Evolutionary conservation across 2,113 vertebrate genomes (phyloP).

Genomic region (Glaucomys volans): DNA sequence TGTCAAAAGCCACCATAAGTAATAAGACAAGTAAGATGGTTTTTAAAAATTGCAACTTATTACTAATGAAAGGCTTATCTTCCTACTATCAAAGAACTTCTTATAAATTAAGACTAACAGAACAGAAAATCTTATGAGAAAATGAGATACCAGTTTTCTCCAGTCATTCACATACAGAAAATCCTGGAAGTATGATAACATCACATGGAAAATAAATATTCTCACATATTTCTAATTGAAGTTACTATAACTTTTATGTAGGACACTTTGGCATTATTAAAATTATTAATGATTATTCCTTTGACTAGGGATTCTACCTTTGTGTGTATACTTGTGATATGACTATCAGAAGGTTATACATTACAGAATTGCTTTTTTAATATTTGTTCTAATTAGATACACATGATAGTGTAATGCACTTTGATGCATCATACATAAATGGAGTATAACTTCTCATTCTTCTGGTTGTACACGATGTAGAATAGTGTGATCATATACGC

Average conservation of each 20-base stretch:
- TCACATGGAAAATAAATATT: neutral
- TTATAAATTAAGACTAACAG: neutral
- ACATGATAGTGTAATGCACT: too few species aligned
- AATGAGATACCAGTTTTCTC: neutral
- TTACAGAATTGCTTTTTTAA: neutral
- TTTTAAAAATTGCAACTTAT: neutral
- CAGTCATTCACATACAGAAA: neutral
- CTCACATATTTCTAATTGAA: neutral
- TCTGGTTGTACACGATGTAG: too few species aligned
- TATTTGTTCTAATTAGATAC: too few species aligned
- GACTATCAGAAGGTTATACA: neutral
- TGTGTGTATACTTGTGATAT: neutral
- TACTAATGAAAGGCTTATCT: neutral
- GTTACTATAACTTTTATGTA: neutral
- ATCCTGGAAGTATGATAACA: neutral
- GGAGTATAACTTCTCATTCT: too few species aligned
- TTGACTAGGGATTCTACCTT: neutral
- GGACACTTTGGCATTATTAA: neutral
- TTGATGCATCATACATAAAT: too few species aligned
- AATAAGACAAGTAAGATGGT: neutral
- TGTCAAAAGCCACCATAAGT: neutral
- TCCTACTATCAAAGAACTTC: neutral
- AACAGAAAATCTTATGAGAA: neutral
- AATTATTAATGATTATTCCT: neutral
- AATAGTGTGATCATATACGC: too few species aligned